Percentiles rank a stretch among this genome's conserved stretches.
Conservation (phyloP, 2,797 vertebrate genomes). For the Nyctalus aviator region DNA sequence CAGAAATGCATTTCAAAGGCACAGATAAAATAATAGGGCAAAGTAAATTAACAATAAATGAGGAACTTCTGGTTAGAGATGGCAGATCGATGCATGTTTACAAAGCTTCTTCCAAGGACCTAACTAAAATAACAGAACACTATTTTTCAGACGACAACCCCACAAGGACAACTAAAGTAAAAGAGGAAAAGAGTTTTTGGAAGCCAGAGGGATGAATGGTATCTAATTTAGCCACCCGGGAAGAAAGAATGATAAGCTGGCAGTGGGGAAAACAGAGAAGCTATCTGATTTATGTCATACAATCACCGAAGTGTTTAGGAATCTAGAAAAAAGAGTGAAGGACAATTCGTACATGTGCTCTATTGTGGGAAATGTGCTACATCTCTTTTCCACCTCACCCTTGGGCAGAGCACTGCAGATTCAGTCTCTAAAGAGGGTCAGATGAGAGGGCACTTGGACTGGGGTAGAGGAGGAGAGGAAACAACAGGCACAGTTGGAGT, state of each 20-base stretch:
- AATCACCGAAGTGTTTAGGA: neutral
- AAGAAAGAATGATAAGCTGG: neutral
- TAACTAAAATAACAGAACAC: neutral
- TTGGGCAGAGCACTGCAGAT: neutral
- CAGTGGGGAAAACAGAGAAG: neutral
- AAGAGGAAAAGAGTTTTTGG: neutral
- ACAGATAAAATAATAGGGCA: neutral
- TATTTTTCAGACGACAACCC: neutral
- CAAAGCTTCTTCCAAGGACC: neutral
- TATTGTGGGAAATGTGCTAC: no score
- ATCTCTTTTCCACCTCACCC: no score
- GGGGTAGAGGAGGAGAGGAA: neutral
- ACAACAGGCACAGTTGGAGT: neutral
- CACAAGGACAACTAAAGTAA: neutral
- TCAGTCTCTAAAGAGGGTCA: neutral
- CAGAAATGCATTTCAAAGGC: conserved; percentile 30
- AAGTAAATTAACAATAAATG: conserved; percentile 17
- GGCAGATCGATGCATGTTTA: neutral
- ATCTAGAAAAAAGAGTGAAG: neutral
- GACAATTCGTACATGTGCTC: neutral
- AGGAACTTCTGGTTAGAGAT: neutral
- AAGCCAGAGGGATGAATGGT: neutral
- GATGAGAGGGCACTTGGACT: neutral
- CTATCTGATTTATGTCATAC: neutral
- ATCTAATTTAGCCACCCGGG: neutral